Percentiles rank a stretch among this genome's conserved stretches.
Conservation (phyloP, 2,113 vertebrate species). For the Noctilio leporinus region DNA sequence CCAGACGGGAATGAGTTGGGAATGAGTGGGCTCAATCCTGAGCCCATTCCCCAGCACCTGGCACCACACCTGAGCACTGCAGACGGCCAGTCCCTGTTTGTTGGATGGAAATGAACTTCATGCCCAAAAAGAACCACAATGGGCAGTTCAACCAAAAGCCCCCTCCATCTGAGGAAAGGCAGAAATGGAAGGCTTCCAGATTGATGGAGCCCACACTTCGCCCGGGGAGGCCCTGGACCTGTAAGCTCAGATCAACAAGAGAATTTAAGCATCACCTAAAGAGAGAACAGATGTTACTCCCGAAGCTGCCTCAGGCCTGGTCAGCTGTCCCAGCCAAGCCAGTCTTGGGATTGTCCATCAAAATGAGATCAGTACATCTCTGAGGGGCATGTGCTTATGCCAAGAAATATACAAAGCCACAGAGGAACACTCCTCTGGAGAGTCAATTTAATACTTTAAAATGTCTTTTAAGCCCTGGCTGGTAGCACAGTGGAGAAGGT, state of each 20-base stretch:
- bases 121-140: background rate
- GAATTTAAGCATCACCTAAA: background rate
- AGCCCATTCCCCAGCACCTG: background rate
- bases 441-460: background rate
- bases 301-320: background rate
- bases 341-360: background rate
- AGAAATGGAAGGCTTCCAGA: background rate
- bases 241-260: background rate
- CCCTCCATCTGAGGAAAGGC: background rate
- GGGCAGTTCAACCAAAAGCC: background rate
- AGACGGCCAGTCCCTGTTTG: background rate
- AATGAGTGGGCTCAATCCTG: background rate
- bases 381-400: background rate
- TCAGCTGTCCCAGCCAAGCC: background rate
- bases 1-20: background rate
- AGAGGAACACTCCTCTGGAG: background rate
- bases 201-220: background rate
- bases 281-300: rapidly evolving
- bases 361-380: background rate
- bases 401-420: background rate
- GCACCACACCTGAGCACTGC: background rate
- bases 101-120: background rate
- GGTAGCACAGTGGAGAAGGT: no score
- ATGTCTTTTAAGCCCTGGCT: background rate
- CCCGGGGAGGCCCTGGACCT: background rate